Conservation (phyloP, 2,888 invertebrate genomes). For the Athetis lepigone region DNA sequence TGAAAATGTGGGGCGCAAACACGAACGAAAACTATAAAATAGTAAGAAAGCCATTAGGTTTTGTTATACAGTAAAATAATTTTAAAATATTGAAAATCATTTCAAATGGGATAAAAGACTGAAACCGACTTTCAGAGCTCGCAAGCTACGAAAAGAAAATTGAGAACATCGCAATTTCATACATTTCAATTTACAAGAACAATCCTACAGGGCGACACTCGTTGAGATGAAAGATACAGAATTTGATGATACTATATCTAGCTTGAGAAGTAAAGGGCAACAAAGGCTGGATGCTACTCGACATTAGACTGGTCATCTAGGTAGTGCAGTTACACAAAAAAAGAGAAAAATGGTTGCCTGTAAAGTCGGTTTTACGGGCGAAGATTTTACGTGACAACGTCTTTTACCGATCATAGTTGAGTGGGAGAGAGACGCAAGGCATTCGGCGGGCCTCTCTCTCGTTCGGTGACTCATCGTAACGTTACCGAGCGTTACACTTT, state of each 20-base stretch:
- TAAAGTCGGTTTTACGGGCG: no score
- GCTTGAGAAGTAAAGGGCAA: not conserved
- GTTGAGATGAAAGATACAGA: conserved; percentile 6
- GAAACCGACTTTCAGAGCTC: not conserved
- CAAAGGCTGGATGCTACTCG: not conserved
- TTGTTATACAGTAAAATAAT: not conserved
- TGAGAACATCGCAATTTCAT: not conserved
- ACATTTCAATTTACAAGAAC: conserved; percentile 11
- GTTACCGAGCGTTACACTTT: no score
- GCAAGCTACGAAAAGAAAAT: not conserved
- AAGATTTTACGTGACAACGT: no score
- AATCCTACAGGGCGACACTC: not conserved
- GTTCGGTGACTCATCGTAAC: no score
- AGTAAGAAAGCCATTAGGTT: conserved; percentile 5
- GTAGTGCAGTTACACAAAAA: not conserved
- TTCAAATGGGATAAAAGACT: conserved; percentile 3
- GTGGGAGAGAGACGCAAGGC: no score
- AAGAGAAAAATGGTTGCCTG: conserved; percentile 15
- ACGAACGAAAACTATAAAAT: conserved; percentile 12
- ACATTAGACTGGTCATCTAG: conserved; percentile 12
- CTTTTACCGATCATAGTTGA: no score
- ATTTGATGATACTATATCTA: conserved; percentile 1
- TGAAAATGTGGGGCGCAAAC: conserved; percentile 30
- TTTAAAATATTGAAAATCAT: conserved; percentile 6
- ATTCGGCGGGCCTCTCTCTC: no score